Evolutionary conservation across 2,797 vertebrate genomes (phyloP).

Genomic region (Eospalax fontanierii): DNA sequence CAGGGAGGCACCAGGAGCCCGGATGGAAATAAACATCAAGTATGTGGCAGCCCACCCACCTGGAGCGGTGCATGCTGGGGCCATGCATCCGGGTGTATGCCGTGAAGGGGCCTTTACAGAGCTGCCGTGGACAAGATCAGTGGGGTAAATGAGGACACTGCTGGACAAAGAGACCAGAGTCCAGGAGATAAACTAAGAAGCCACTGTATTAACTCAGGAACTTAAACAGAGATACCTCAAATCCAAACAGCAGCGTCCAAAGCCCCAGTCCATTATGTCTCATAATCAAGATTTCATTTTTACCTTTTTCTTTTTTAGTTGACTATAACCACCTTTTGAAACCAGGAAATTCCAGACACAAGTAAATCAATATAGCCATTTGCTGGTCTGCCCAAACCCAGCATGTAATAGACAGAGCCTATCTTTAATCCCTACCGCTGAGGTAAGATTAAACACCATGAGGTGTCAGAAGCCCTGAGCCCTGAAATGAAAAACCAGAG

Average conservation of each 20-base stretch:
- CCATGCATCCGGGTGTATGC: fast-evolving
- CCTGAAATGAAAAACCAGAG: neutral
- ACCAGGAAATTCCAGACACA: constrained; percentile 63
- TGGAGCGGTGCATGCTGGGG: neutral
- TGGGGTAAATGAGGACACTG: neutral
- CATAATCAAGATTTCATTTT: neutral
- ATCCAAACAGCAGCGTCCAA: neutral
- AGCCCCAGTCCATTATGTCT: neutral
- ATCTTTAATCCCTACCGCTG: neutral
- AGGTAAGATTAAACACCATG: neutral
- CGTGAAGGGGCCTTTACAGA: neutral
- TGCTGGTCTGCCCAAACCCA: constrained; percentile 18
- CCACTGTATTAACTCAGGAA: neutral
- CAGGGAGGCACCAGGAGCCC: neutral
- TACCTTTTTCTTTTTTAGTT: constrained; percentile 16
- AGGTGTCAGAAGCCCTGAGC: neutral
- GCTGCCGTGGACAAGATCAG: neutral
- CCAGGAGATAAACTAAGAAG: neutral
- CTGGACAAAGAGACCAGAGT: neutral
- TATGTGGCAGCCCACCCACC: fast-evolving
- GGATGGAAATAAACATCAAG: neutral
- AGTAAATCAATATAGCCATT: constrained; percentile 68
- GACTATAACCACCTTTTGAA: constrained; percentile 37
- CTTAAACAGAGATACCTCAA: neutral
- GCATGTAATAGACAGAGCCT: neutral